Evolutionary conservation across 2,113 vertebrate genomes (phyloP).

Genomic region (Callaeas wilsoni): DNA sequence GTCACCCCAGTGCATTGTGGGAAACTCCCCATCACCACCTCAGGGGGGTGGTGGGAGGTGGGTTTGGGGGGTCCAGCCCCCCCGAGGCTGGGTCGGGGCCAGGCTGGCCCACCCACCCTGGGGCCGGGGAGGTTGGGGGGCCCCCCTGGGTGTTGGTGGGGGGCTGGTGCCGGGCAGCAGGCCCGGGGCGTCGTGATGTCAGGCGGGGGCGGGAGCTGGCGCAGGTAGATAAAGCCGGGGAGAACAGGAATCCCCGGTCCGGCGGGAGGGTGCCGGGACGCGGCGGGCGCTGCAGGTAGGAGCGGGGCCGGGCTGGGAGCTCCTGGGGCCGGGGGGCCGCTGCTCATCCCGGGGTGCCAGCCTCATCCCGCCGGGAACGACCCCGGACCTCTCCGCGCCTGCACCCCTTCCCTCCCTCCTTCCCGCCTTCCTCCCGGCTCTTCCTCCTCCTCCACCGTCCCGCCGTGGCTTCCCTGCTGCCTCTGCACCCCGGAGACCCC

Average conservation of each 20-base stretch:
- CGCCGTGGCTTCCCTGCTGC: accelerated
- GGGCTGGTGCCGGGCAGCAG: not conserved
- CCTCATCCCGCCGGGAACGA: accelerated
- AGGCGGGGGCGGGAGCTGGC: conserved; percentile 48
- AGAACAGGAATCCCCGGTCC: conserved; percentile 52
- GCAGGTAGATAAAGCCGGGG: conserved; percentile 43
- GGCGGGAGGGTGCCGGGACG: conserved; percentile 18
- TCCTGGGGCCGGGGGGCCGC: accelerated
- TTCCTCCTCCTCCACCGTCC: not conserved
- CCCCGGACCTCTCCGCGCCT: accelerated
- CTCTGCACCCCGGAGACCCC: not conserved
- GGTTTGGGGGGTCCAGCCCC: not conserved
- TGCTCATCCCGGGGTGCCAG: not conserved
- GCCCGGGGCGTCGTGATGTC: conserved; percentile 25
- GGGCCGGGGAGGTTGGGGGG: not conserved
- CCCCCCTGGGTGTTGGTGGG: not conserved
- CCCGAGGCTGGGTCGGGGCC: accelerated
- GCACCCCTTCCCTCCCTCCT: not conserved
- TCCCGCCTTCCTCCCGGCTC: not conserved
- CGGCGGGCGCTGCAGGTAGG: conserved; percentile 14
- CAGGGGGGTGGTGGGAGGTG: not conserved
- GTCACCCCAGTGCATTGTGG: not conserved
- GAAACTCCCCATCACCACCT: conserved; percentile 6
- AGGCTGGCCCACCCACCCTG: accelerated
- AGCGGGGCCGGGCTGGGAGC: not conserved